Evolutionary conservation across 2,113 vertebrate genomes (phyloP), one percentile per base, ranked within the genome.

Genomic region (Cyprinodon tularosa): DNA sequence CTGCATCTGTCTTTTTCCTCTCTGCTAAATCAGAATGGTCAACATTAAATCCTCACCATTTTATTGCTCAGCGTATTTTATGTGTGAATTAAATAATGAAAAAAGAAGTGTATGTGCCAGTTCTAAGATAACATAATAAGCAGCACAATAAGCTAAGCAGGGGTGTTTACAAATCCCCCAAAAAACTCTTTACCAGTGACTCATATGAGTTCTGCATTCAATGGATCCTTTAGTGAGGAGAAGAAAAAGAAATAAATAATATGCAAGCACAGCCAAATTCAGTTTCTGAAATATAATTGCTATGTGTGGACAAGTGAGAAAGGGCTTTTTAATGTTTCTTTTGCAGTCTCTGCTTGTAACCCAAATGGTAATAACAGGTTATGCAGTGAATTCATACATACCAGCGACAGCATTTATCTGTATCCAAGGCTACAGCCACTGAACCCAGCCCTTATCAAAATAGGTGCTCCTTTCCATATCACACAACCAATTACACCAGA

Each of bases 111-210:
- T 64, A 82, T 82, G 82, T 88, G 82, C 86, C 81, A 76, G 69
- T 65, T 9, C 72, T 68, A 17, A 79, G 66, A 89, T 66, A 82
- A 59, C 62, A 65, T 74, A 74, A 59, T 74, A 74, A 74, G n/a
- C 78, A 77, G 83, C 83, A 91, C 87, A 91, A 91, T 83, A 90
- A 89, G 88, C 86, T 76, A 82, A 86, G 80, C 65, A 53, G 68
- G 72, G 85, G 88, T 91, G 88, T 91, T 89, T 88, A 91, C 91
- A 91, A 90, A 88, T 83, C 79, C 84, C 76, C 66, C 68, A 85
- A 92, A 91, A 90, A 89, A 90, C 86, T 84, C 83, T 86, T 90
- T 77, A 82, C 79, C 76, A 72, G 68, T 78, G 80, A 86, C 86
- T 75, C 84, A 66, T 66, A 38, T 53, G 84, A 86, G 74, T 90